Conservation (phyloP, 2,888 invertebrate species). For the Meteorus cinctellus region DNA sequence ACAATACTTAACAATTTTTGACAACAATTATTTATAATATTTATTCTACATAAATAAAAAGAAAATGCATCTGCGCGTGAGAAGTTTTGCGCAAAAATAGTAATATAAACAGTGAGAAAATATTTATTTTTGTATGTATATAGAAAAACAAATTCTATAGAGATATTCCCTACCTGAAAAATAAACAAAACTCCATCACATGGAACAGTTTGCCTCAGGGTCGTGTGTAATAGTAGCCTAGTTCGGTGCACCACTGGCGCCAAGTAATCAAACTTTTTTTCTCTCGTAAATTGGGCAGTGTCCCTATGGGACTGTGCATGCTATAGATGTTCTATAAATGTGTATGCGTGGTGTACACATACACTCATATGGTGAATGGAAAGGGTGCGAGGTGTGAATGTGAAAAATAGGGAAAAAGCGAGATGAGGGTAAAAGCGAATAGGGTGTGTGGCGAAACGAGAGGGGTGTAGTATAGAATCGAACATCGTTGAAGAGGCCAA, state of each 20-base stretch:
- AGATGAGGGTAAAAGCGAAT: constrained; percentile 34
- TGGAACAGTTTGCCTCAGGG: not conserved
- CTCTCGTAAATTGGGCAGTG: constrained; percentile 52
- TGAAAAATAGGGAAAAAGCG: not conserved
- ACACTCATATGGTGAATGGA: not conserved
- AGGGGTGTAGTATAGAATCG: constrained; percentile 55
- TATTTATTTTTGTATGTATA: not conserved
- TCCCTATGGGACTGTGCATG: not conserved
- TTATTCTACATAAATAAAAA: no score
- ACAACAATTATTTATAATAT: no score
- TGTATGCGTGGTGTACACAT: not conserved
- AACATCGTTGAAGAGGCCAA: constrained; percentile 59
- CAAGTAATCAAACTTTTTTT: constrained; percentile 57
- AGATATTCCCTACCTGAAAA: not conserved
- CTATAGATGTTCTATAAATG: not conserved
- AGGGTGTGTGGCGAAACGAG: constrained; percentile 42
- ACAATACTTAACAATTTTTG: no score
- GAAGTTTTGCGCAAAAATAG: no score
- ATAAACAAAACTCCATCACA: not conserved
- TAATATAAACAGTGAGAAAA: no score
- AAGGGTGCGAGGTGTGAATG: not conserved
- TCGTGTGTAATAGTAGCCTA: constrained; percentile 50
- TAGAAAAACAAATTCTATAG: not conserved
- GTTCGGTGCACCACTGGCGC: constrained; percentile 40
- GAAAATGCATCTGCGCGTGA: no score